Evolutionary conservation across 2,888 invertebrate genomes (phyloP).

Genomic region (Cabera pusaria): DNA sequence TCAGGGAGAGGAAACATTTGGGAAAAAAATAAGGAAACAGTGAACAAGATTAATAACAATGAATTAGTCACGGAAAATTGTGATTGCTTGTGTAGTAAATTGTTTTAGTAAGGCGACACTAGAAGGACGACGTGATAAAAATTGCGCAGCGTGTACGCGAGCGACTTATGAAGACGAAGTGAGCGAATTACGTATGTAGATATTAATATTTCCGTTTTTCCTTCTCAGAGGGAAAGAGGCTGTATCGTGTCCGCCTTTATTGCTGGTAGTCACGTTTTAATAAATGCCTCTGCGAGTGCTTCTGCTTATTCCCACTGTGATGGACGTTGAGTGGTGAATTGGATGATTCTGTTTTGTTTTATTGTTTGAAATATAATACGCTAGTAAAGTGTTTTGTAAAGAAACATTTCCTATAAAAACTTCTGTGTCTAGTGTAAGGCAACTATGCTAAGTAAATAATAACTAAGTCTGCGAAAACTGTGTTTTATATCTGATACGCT

Average conservation of each 20-base stretch:
- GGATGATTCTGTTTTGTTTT: too few relatives aligned
- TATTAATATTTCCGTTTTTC: slow-evolving; percentile 51
- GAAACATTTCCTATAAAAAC: too few relatives aligned
- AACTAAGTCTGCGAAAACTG: too few relatives aligned
- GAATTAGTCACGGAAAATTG: slow-evolving; percentile 71
- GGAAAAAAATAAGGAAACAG: slow-evolving; percentile 51
- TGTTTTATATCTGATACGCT: too few relatives aligned
- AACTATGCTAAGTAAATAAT: too few relatives aligned
- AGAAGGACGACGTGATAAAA: slow-evolving; percentile 50
- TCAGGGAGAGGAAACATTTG: slow-evolving; percentile 20
- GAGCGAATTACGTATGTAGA: slow-evolving; percentile 58
- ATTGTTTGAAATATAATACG: too few relatives aligned
- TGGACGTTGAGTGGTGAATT: too few relatives aligned
- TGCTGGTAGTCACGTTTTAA: slow-evolving; percentile 33
- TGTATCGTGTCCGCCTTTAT: slow-evolving; percentile 33
- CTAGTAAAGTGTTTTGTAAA: too few relatives aligned
- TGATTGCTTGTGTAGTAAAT: slow-evolving; percentile 68
- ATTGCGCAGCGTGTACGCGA: slow-evolving; percentile 54
- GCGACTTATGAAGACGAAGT: slow-evolving; percentile 60
- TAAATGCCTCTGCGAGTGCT: slow-evolving; percentile 23
- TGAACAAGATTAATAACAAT: slow-evolving; percentile 66
- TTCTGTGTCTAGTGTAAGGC: too few relatives aligned
- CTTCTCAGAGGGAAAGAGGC: slow-evolving; percentile 37
- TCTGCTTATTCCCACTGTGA: too few relatives aligned
- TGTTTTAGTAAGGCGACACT: slow-evolving; percentile 47